Percentiles rank a stretch among this genome's conserved stretches.
These are phyloP conservation scores for Carassius carassius DNA, from an alignment of 2,113 vertebrate genomes.

Conservation along the genomic window DNA sequence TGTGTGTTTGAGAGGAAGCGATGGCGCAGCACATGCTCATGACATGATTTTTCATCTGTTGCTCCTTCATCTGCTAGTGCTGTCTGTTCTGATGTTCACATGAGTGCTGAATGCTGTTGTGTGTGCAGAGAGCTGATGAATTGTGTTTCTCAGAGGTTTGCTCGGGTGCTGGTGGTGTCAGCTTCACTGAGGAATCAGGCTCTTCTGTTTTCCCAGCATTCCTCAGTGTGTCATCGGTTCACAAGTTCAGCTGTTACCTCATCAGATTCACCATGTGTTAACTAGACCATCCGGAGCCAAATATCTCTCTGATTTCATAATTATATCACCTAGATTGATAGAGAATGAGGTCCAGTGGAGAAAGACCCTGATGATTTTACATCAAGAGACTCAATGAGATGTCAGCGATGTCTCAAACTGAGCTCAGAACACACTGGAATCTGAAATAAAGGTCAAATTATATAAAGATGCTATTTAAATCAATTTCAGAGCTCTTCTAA, in stretches of 20 bases:
- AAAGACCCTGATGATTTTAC: too few relatives aligned
- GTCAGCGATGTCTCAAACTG: too few relatives aligned
- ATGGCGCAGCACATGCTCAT: too few relatives aligned
- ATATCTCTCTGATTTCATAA: not conserved
- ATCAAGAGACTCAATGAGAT: too few relatives aligned
- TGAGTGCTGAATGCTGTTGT: too few relatives aligned
- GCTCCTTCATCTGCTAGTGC: too few relatives aligned
- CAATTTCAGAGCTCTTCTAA: not conserved
- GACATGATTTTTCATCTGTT: too few relatives aligned
- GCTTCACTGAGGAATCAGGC: conserved; percentile 43
- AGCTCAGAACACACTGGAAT: too few relatives aligned
- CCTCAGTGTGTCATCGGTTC: conserved; percentile 50
- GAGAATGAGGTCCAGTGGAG: not conserved
- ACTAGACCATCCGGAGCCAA: not conserved
- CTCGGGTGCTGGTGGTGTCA: not conserved
- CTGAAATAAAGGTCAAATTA: too few relatives aligned
- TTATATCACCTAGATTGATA: not conserved
- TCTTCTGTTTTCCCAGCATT: conserved; percentile 25
- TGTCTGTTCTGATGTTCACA: too few relatives aligned
- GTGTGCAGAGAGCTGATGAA: not conserved
- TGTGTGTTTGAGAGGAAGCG: not conserved
- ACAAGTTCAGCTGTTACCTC: conserved; percentile 45
- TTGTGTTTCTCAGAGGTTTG: not conserved
- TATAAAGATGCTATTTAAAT: too few relatives aligned
- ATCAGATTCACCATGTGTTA: not conserved